Evolutionary conservation across 2,888 invertebrate species (phyloP).

Genomic region (Coronaproctus castanopsis): DNA sequence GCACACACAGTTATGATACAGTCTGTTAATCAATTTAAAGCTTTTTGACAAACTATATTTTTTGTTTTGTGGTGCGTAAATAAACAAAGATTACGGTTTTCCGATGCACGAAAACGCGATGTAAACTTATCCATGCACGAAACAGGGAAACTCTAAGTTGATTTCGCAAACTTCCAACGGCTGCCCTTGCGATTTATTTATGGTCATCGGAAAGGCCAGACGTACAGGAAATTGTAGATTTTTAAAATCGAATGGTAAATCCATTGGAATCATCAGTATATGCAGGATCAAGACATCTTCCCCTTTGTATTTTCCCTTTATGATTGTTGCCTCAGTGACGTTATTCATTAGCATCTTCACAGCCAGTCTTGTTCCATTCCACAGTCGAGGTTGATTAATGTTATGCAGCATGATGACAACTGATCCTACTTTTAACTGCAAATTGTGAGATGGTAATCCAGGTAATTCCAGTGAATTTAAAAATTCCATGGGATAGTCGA

Average conservation of each 20-base stretch:
- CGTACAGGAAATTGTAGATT: background rate
- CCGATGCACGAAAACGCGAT: conserved; percentile 3
- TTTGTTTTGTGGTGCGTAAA: background rate
- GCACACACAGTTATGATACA: no score
- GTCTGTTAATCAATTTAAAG: conserved; percentile 1
- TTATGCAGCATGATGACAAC: background rate
- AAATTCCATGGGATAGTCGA: background rate
- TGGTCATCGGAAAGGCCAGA: conserved; percentile 15
- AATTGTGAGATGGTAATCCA: conserved; percentile 1
- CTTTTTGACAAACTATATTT: conserved; percentile 7
- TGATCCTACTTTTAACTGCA: conserved; percentile 2
- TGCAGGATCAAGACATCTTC: background rate
- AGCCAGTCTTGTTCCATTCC: conserved; percentile 4
- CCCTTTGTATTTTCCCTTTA: background rate
- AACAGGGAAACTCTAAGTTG: conserved; percentile 16
- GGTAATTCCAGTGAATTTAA: conserved; percentile 3
- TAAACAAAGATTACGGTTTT: background rate
- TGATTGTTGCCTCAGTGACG: conserved; percentile 3
- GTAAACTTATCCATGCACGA: conserved; percentile 16
- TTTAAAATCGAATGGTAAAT: background rate
- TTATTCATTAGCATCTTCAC: conserved; percentile 2
- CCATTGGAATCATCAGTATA: background rate
- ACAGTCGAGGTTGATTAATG: background rate
- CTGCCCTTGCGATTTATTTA: conserved; percentile 19
- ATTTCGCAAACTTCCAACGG: conserved; percentile 15